Evolutionary conservation across 2,888 invertebrate genomes (phyloP).

Genomic region (Nyleta sp.): DNA sequence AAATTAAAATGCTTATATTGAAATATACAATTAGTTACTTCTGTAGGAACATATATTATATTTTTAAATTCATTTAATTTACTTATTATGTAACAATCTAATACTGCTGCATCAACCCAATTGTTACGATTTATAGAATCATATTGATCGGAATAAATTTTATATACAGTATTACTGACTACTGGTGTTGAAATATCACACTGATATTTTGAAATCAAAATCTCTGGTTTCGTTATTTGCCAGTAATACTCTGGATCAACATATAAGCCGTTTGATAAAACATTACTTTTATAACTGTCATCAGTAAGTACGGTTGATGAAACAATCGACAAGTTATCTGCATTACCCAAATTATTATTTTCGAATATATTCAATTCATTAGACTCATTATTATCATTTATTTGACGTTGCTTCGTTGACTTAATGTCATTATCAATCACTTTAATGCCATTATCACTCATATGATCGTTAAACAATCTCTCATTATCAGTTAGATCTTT

Average conservation of each 20-base stretch:
- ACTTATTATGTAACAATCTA: slow-evolving; percentile 1
- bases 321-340: not conserved
- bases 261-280: not conserved
- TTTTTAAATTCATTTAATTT: not conserved
- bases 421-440: too few relatives aligned
- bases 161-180: not conserved
- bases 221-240: not conserved
- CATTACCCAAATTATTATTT: not conserved
- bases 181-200: not conserved
- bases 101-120: not conserved
- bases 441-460: too few relatives aligned
- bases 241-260: slow-evolving; percentile 2
- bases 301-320: not conserved
- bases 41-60: slow-evolving; percentile 5
- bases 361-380: not conserved
- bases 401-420: too few relatives aligned
- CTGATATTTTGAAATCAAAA: not conserved
- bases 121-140: not conserved
- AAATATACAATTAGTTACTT: not conserved
- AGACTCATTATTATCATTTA: too few relatives aligned
- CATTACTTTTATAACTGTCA: not conserved
- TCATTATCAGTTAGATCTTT: too few relatives aligned
- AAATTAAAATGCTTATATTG: not conserved
- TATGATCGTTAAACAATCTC: too few relatives aligned
- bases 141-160: not conserved